Conservation (phyloP, 2,888 invertebrate species). For the Melanchra persicariae region DNA sequence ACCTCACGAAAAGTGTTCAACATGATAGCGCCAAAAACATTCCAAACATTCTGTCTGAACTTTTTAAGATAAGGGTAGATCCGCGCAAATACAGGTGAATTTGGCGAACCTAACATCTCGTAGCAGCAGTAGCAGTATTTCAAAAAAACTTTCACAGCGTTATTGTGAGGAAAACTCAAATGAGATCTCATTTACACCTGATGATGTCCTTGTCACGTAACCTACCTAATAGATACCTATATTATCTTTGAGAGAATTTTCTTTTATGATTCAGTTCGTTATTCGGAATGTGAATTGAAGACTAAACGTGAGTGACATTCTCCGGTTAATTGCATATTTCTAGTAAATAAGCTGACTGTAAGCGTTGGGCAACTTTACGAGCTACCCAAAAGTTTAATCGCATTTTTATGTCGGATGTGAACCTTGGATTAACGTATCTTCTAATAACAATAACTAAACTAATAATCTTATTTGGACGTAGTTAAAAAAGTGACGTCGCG, state of each 20-base stretch:
- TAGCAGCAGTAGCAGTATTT: neutral
- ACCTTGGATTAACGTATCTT: slow-evolving; percentile 48
- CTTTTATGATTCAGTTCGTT: neutral
- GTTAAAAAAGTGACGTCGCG: slow-evolving; percentile 72
- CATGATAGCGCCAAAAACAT: neutral
- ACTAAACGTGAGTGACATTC: slow-evolving; percentile 11
- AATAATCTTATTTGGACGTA: slow-evolving; percentile 65
- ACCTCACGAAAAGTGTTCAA: neutral
- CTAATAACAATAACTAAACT: slow-evolving; percentile 65
- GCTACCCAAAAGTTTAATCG: slow-evolving; percentile 23
- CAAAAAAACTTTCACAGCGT: neutral
- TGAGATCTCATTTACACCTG: slow-evolving; percentile 1
- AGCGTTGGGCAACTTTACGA: slow-evolving; percentile 17
- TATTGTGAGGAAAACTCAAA: neutral
- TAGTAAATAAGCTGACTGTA: neutral
- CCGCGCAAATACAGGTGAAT: neutral
- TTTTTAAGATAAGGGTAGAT: neutral
- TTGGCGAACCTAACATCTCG: too few relatives aligned
- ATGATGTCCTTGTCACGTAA: neutral
- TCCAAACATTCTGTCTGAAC: too few relatives aligned
- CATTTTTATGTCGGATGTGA: slow-evolving; percentile 48
- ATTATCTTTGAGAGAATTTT: neutral
- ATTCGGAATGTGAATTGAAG: slow-evolving; percentile 6
- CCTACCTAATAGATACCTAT: neutral
- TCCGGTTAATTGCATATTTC: slow-evolving; percentile 12